A percentile compares a stretch with the other conserved stretches of the same genome.
Conservation (phyloP, 2,888 invertebrate genomes). For the Dioctria linearis region DNA sequence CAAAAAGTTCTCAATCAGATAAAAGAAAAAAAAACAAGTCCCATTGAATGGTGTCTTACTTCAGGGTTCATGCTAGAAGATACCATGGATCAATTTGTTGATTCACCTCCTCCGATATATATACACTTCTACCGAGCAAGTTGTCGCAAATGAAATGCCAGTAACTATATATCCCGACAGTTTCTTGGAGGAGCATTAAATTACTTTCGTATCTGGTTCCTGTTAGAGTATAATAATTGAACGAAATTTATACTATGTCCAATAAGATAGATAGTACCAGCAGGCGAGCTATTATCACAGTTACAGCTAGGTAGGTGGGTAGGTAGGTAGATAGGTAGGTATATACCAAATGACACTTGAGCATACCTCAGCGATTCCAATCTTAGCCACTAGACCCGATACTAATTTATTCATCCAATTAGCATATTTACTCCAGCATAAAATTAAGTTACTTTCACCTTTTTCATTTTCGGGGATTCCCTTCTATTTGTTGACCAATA, state of each 20-base stretch:
- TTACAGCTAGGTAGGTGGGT: neutral
- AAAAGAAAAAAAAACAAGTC: neutral
- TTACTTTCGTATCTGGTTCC: neutral
- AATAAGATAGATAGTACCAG: neutral
- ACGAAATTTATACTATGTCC: slow-evolving; percentile 2
- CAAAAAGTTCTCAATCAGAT: slow-evolving; percentile 3
- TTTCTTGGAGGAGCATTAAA: neutral
- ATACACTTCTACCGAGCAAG: neutral
- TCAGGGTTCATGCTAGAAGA: neutral
- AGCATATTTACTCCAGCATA: slow-evolving; percentile 55
- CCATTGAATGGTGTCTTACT: neutral
- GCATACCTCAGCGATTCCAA: slow-evolving; percentile 8
- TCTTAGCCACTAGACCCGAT: neutral
- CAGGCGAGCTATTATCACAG: no score
- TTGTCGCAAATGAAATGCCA: neutral
- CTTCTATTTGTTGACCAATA: slow-evolving; percentile 23
- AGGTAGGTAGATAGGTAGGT: neutral
- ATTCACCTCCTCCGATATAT: neutral
- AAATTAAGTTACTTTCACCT: slow-evolving; percentile 38
- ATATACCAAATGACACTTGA: slow-evolving; percentile 26
- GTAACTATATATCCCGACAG: neutral
- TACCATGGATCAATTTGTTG: slow-evolving; percentile 4
- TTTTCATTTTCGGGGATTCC: neutral
- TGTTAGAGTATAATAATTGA: slow-evolving; percentile 23
- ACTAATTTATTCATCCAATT: slow-evolving; percentile 52